Base-by-base conservation (phyloP, 1,140 invertebrate genomes). In the Bradynema listronoti region DNA sequence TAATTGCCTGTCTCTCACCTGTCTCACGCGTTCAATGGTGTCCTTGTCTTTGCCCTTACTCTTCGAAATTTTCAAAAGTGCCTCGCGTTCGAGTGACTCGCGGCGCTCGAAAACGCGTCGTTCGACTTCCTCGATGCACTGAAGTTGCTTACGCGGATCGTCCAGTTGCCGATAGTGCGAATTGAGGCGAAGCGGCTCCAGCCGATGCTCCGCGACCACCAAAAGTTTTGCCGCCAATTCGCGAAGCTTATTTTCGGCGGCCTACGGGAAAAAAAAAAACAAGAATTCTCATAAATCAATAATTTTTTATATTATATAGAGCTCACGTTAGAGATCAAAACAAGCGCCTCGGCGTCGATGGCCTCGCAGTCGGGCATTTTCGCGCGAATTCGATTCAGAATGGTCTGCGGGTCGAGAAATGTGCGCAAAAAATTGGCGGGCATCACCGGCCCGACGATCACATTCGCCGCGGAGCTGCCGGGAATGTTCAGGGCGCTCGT, bases 31-130 rank as follows among this genome's bases (percentile, higher is more conserved):
- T 36, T 72, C 52, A 16, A 67, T 16, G 24, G 46, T 45, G 49
- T 72, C 68, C n/a, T 69, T 56, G 36, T 67, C 66, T 33, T 67
- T 67, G 39, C 36, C 46, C 45, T 68, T 66, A 32, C 51, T 60
- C 46, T 68, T 68, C 19, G 68, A 30, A 16, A 53, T 32, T 33
- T 62, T 55, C 34, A 68, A 14, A 22, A 66, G 33, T 4, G 68
- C 69, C 32, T 68, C 66, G 11, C 51, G 46, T 33, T 68, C 66
- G n/a, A 43, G 27, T 24, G 34, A 61, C 43, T 65, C 56, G 27
- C 66, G 43, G n/a, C 36, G 43, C 16, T 59, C 52, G 52, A 56
- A 41, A 2, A 45, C 66, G 6, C 47, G 45, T 30, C 43, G 30
- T n/a, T 67, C 66, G 32, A 56, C 25, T 11, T 68, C 67, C 25